These are phyloP conservation scores for Channallabes apus DNA, from an alignment of 2,797 vertebrate species.

Conservation along the genomic window DNA sequence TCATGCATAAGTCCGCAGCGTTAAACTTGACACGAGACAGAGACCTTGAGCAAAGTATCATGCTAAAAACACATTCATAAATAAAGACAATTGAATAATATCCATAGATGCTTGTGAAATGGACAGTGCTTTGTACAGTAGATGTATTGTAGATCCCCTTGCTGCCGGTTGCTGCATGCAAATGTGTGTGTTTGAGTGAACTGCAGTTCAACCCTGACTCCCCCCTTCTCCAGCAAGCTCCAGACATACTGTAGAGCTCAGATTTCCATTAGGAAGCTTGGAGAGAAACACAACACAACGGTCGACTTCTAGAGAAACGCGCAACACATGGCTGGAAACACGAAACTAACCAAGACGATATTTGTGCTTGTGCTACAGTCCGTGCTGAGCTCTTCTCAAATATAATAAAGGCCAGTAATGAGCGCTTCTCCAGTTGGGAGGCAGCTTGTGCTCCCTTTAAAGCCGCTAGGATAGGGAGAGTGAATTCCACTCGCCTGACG, in stretches of 20 bases:
- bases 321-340: not conserved
- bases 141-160: slow-evolving; percentile 34
- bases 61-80: not conserved
- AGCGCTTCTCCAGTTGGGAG: slow-evolving; percentile 42
- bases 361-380: slow-evolving; percentile 10
- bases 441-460: slow-evolving; percentile 46
- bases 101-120: slow-evolving; percentile 19
- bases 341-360: slow-evolving; percentile 1
- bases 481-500: slow-evolving; percentile 57
- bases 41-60: not conserved
- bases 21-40: slow-evolving; percentile 13
- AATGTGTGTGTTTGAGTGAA: slow-evolving; percentile 52
- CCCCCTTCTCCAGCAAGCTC: slow-evolving; percentile 45
- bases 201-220: slow-evolving; percentile 57
- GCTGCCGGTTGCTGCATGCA: slow-evolving; percentile 40
- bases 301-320: slow-evolving; percentile 29
- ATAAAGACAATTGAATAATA: not conserved
- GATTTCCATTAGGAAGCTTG: slow-evolving; percentile 52
- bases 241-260: slow-evolving; percentile 53
- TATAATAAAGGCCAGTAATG: slow-evolving; percentile 49
- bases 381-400: slow-evolving; percentile 39
- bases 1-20: slow-evolving; percentile 24
- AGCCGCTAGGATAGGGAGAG: slow-evolving; percentile 44
- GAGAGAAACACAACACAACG: slow-evolving; percentile 35
- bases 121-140: not conserved